Percentiles rank a stretch among this genome's conserved stretches.
These are phyloP conservation scores for Thalassaphorura encarpata DNA, from an alignment of 1,140 invertebrate species.

Conservation along the genomic window DNA sequence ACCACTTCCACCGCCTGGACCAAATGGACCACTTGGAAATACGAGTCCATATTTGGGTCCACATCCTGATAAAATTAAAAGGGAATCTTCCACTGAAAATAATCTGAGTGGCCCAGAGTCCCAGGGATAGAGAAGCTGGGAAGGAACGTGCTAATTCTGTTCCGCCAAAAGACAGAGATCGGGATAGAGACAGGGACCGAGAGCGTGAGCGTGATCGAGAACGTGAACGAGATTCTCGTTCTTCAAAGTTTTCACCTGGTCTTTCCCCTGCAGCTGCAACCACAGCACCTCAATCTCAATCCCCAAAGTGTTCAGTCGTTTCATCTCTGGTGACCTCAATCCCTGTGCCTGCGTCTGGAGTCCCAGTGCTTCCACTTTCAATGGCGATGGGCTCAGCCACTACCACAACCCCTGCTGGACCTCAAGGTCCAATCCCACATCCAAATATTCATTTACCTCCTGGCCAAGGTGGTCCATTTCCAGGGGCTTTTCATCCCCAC, in stretches of 20 bases:
- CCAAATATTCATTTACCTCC: constrained; percentile 31
- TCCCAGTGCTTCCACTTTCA: neutral
- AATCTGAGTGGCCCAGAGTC: too few species aligned
- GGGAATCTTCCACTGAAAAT: constrained; percentile 10
- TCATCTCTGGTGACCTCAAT: too few species aligned
- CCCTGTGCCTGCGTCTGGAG: neutral
- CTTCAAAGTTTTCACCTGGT: neutral
- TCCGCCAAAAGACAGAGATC: neutral
- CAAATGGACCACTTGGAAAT: constrained; percentile 40
- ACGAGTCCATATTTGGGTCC: constrained; percentile 53
- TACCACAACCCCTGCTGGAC: constrained; percentile 30
- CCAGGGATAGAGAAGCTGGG: neutral
- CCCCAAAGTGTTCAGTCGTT: too few species aligned
- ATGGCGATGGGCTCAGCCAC: constrained; percentile 18
- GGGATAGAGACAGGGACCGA: constrained; percentile 6
- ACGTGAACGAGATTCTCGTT: constrained; percentile 1
- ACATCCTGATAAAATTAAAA: constrained; percentile 5
- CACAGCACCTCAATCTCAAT: too few species aligned
- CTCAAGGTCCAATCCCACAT: constrained; percentile 31
- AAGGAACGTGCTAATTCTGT: constrained; percentile 12
- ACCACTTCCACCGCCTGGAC: constrained; percentile 41
- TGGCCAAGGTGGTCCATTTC: constrained; percentile 20
- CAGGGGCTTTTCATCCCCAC: constrained; percentile 32
- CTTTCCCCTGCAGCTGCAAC: too few species aligned
- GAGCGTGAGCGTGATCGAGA: constrained; percentile 11